phyloP scores from a whole-genome alignment of 2,888 invertebrate species.

The Stomorhina lunata region DNA sequence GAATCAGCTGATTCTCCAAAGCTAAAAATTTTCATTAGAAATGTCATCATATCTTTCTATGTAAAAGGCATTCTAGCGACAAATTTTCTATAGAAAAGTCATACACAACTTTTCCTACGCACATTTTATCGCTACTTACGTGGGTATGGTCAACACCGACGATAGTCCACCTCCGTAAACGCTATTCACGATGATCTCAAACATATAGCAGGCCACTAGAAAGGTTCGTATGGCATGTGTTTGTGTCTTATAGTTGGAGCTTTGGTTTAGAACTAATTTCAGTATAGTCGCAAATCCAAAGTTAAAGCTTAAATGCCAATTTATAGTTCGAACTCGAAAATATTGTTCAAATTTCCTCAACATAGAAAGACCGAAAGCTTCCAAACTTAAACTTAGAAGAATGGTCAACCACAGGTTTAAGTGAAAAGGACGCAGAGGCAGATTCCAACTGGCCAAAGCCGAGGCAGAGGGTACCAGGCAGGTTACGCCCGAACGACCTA shows the following conservation, averaged over 20 bases:
- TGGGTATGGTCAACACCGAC: slow-evolving; percentile 84
- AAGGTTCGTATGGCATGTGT: slow-evolving; percentile 72
- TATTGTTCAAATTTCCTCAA: slow-evolving; percentile 67
- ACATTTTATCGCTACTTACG: slow-evolving; percentile 71
- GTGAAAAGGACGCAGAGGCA: slow-evolving; percentile 83
- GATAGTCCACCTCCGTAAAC: slow-evolving; percentile 85
- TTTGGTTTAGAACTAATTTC: slow-evolving; percentile 73
- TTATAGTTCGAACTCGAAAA: neutral
- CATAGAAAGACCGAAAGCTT: slow-evolving; percentile 77
- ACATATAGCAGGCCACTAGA: slow-evolving; percentile 74
- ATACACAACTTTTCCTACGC: too few relatives aligned
- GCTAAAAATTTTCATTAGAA: too few relatives aligned
- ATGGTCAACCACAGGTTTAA: slow-evolving; percentile 82
- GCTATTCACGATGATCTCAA: slow-evolving; percentile 83
- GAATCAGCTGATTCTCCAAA: slow-evolving; percentile 84
- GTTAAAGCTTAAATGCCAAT: slow-evolving; percentile 60
- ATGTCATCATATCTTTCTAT: too few relatives aligned
- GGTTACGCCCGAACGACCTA: slow-evolving; percentile 84
- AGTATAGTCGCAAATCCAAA: slow-evolving; percentile 72
- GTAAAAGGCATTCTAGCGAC: too few relatives aligned
- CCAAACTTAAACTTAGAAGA: slow-evolving; percentile 79
- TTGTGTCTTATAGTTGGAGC: slow-evolving; percentile 69
- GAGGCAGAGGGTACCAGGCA: slow-evolving; percentile 86
- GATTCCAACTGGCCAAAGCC: slow-evolving; percentile 82
- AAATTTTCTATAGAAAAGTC: too few relatives aligned